phyloP scores from a whole-genome alignment of 2,113 vertebrate species.

The Oreochromis spilurus region DNA sequence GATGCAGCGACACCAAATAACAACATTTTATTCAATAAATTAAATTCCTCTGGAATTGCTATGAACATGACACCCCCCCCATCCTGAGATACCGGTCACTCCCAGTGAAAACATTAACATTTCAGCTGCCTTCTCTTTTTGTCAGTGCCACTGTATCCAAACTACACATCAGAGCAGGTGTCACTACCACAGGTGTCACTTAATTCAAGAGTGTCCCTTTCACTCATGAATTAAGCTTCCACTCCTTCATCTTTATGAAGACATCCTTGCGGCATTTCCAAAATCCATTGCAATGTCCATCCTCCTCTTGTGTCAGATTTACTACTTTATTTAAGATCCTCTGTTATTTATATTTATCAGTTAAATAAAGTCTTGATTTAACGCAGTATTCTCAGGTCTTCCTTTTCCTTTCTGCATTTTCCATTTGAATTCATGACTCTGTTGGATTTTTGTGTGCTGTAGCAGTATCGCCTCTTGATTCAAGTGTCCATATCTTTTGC shows the following conservation, averaged over 20 bases:
- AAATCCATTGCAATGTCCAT: background rate
- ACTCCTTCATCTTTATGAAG: background rate
- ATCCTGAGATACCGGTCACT: background rate
- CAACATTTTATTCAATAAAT: background rate
- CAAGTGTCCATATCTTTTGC: background rate
- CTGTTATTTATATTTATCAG: background rate
- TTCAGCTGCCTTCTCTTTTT: background rate
- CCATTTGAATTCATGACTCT: background rate
- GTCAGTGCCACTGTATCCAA: background rate
- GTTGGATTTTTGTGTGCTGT: background rate
- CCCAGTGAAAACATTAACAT: background rate
- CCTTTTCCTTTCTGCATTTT: background rate
- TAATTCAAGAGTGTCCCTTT: background rate
- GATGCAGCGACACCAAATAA: background rate
- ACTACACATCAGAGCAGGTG: background rate
- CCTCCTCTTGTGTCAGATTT: background rate
- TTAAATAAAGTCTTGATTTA: background rate
- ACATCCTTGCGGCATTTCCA: background rate
- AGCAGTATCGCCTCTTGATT: background rate
- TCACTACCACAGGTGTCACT: background rate
- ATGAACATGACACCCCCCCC: background rate
- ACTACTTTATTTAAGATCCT: background rate
- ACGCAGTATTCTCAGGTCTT: background rate
- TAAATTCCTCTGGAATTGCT: background rate
- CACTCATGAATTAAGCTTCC: background rate